These are phyloP conservation scores for Syritta pipiens DNA, from an alignment of 2,888 invertebrate species.

Conservation along the genomic window DNA sequence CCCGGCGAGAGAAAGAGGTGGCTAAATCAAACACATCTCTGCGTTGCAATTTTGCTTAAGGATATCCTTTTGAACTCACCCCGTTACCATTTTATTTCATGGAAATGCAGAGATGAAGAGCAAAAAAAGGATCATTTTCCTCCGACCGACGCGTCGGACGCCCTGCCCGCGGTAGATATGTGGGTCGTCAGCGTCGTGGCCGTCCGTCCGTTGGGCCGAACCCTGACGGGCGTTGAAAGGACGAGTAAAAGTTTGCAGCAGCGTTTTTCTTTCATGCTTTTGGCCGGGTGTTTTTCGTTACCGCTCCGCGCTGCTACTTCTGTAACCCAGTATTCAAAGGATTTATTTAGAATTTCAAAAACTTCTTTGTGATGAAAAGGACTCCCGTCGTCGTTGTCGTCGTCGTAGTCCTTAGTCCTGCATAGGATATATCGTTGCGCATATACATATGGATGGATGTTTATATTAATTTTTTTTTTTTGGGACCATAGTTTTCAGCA, in stretches of 20 bases:
- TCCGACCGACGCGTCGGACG: background rate
- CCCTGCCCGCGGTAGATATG: conserved; percentile 36
- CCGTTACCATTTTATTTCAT: conserved; percentile 59
- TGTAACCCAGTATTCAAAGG: conserved; percentile 66
- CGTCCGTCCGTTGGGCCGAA: conserved; percentile 56
- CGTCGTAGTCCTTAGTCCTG: too few relatives aligned
- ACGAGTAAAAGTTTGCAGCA: conserved; percentile 66
- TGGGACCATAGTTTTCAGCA: conserved; percentile 58
- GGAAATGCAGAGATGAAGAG: conserved; percentile 24
- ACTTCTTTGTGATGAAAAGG: conserved; percentile 69
- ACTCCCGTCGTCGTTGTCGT: conserved; percentile 51
- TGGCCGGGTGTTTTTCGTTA: conserved; percentile 3
- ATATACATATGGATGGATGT: conserved; percentile 22
- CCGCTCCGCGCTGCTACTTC: conserved; percentile 38
- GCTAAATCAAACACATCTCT: conserved; percentile 66
- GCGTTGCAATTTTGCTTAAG: conserved; percentile 64
- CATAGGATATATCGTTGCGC: conserved; percentile 38
- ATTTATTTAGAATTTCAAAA: conserved; percentile 69
- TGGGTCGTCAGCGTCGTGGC: conserved; percentile 53
- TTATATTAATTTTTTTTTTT: background rate
- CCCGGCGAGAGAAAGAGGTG: background rate
- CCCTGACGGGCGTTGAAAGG: conserved; percentile 52
- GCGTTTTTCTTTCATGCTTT: conserved; percentile 62
- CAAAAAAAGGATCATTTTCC: conserved; percentile 12
- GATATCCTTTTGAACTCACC: conserved; percentile 67